Percentiles rank a stretch among this genome's conserved stretches.
Evolutionary conservation across 2,888 invertebrate species (phyloP).

Genomic region (Sericinus montela): DNA sequence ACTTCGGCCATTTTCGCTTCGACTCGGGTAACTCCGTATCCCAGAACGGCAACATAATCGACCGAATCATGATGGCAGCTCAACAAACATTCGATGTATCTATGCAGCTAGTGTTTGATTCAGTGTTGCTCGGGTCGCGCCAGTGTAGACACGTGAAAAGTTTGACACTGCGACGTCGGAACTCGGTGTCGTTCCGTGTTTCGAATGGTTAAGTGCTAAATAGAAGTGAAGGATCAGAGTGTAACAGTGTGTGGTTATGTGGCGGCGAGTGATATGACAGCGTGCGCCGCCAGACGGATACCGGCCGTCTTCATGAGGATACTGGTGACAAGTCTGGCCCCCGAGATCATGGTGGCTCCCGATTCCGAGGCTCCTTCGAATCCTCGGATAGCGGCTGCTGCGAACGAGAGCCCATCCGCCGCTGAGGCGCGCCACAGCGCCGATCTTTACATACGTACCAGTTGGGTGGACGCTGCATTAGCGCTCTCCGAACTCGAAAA

Average conservation of each 20-base stretch:
- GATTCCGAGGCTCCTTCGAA: slow-evolving; percentile 79
- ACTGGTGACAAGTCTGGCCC: slow-evolving; percentile 79
- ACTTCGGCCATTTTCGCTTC: slow-evolving; percentile 52
- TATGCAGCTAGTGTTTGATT: slow-evolving; percentile 48
- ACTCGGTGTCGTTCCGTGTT: slow-evolving; percentile 63
- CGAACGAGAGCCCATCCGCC: slow-evolving; percentile 64
- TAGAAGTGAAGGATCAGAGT: slow-evolving; percentile 70
- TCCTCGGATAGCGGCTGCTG: slow-evolving; percentile 74
- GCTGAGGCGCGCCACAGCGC: slow-evolving; percentile 78
- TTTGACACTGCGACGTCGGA: slow-evolving; percentile 45
- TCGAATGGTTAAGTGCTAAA: slow-evolving; percentile 63
- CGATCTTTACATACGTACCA: slow-evolving; percentile 95
- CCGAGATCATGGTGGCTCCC: slow-evolving; percentile 81
- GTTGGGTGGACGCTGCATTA: slow-evolving; percentile 97
- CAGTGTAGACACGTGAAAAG: slow-evolving; percentile 51
- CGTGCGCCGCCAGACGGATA: slow-evolving; percentile 78
- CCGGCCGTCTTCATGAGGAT: slow-evolving; percentile 80
- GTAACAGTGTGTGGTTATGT: slow-evolving; percentile 78
- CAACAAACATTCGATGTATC: slow-evolving; percentile 71
- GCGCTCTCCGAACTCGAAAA: slow-evolving; percentile 97
- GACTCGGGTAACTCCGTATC: slow-evolving; percentile 53
- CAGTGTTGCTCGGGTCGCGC: slow-evolving; percentile 71
- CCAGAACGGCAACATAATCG: slow-evolving; percentile 73
- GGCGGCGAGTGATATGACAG: slow-evolving; percentile 79
- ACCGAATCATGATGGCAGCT: slow-evolving; percentile 76